A percentile compares a stretch with the other conserved stretches of the same genome.
Conservation (phyloP, 2,797 vertebrate genomes). For the Scomberomorus guttatus region DNA sequence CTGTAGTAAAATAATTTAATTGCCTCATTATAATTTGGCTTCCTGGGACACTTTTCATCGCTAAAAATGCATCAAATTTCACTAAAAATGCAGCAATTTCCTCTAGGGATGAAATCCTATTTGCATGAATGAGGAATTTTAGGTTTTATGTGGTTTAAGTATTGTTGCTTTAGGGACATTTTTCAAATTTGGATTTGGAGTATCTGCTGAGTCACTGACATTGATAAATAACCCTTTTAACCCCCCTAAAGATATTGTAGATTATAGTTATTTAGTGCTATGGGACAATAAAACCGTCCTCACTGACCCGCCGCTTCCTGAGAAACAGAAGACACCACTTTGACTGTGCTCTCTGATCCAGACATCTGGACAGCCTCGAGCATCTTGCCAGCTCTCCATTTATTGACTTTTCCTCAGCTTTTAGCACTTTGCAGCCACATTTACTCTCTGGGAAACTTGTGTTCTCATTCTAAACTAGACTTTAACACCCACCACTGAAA, state of each 20-base stretch:
- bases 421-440: slow-evolving; percentile 37
- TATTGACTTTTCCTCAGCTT: slow-evolving; percentile 53
- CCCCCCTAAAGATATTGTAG: not conserved
- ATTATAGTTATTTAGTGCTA: not conserved
- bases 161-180: not conserved
- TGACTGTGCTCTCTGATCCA: slow-evolving; percentile 40
- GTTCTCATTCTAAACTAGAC: slow-evolving; percentile 27
- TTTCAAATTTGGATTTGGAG: slow-evolving; percentile 11
- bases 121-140: not conserved
- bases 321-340: slow-evolving; percentile 17
- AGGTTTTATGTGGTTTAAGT: no score
- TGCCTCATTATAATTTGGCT: not conserved
- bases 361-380: slow-evolving; percentile 56
- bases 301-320: slow-evolving; percentile 26
- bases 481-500: slow-evolving; percentile 3
- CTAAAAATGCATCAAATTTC: not conserved
- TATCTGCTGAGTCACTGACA: slow-evolving; percentile 25
- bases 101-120: not conserved
- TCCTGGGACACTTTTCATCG: not conserved
- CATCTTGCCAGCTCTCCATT: slow-evolving; percentile 47
- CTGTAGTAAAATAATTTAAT: not conserved
- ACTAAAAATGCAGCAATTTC: not conserved
- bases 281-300: slow-evolving; percentile 18
- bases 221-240: slow-evolving; percentile 36
- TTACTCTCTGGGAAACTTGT: slow-evolving; percentile 23